Evolutionary conservation across 2,797 vertebrate genomes (phyloP).

Genomic region (Ctenopoma kingsleyae): DNA sequence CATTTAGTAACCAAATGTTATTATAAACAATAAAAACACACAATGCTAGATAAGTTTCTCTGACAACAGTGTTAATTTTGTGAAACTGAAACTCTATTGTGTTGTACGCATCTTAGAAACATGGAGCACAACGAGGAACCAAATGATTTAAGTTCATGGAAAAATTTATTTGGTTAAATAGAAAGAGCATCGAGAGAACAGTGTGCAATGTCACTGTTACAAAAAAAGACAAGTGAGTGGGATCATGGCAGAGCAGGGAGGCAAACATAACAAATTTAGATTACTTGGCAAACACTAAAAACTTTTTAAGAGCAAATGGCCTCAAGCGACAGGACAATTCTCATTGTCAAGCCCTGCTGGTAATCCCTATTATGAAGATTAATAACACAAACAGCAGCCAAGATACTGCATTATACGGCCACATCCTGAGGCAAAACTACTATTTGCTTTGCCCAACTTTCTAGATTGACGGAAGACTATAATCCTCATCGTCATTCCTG

Average conservation of each 20-base stretch:
- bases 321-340: conserved; percentile 42
- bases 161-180: too few species aligned
- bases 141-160: too few species aligned
- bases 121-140: too few species aligned
- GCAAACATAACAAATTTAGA: conserved; percentile 22
- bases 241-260: conserved; percentile 18
- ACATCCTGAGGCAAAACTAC: conserved; percentile 48
- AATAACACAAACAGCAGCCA: conserved; percentile 52
- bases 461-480: conserved; percentile 58
- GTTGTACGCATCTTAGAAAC: too few species aligned
- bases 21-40: too few species aligned
- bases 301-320: conserved; percentile 32
- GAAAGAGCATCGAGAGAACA: too few species aligned
- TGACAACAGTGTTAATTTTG: too few species aligned
- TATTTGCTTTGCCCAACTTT: conserved; percentile 43
- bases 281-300: conserved; percentile 38
- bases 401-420: conserved; percentile 44
- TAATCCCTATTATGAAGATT: conserved; percentile 66
- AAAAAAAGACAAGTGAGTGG: too few species aligned
- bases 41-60: too few species aligned
- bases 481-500: conserved; percentile 55
- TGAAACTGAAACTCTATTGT: too few species aligned
- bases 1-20: too few species aligned
- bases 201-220: too few species aligned
- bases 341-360: conserved; percentile 46